These are phyloP conservation scores for Rhabditophanes sp. DNA, from an alignment of 2,888 invertebrate genomes.

Conservation along the genomic window DNA sequence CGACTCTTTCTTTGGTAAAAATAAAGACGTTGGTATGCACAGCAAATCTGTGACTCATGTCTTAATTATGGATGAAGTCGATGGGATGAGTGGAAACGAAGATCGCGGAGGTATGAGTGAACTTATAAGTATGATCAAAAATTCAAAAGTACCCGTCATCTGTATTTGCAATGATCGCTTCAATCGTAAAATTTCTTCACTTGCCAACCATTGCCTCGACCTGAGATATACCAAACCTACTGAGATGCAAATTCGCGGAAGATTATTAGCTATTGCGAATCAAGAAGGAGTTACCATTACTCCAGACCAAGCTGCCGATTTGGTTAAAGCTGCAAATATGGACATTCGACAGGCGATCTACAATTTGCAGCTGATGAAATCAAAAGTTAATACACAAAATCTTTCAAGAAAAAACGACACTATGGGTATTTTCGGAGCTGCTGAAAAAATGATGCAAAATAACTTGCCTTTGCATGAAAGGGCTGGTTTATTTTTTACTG, in stretches of 20 bases:
- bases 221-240: conserved; percentile 67
- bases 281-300: conserved; percentile 65
- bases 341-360: conserved; percentile 63
- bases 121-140: conserved; percentile 74
- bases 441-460: conserved; percentile 54
- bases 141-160: conserved; percentile 68
- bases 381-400: neutral
- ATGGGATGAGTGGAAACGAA: conserved; percentile 98
- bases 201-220: conserved; percentile 85
- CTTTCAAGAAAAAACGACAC: neutral
- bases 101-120: conserved; percentile 84
- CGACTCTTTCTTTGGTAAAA: conserved; percentile 29
- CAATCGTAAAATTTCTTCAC: conserved; percentile 61
- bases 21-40: no score
- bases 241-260: conserved; percentile 65
- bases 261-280: conserved; percentile 74
- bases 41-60: conserved; percentile 69
- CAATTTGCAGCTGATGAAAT: conserved; percentile 64
- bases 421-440: conserved; percentile 36
- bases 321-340: conserved; percentile 64
- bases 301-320: conserved; percentile 58
- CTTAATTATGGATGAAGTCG: conserved; percentile 98
- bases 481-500: conserved; percentile 75
- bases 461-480: conserved; percentile 49
- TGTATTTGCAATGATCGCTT: conserved; percentile 92